A percentile compares a stretch with the other conserved stretches of the same genome.
phyloP scores from a whole-genome alignment of 2,797 vertebrate species.

The Sebastes goodei region DNA sequence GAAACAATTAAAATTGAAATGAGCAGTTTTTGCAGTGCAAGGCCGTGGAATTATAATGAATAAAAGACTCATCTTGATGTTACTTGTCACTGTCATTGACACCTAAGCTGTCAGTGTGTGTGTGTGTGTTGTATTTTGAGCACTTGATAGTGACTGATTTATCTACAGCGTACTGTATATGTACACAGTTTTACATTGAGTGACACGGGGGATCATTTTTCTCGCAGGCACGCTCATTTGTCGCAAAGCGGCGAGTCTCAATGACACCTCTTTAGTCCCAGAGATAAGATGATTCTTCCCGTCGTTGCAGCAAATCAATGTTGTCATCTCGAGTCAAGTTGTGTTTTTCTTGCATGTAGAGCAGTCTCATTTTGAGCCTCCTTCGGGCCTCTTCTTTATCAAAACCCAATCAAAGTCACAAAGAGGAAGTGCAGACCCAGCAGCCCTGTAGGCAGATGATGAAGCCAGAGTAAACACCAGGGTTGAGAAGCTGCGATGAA shows the following conservation, averaged over 20 bases:
- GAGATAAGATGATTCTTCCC: conserved; percentile 27
- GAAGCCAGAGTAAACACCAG: conserved; percentile 39
- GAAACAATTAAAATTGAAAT: not conserved
- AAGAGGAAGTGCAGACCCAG: conserved; percentile 5
- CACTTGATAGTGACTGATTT: not conserved
- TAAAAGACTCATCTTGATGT: not conserved
- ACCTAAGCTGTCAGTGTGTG: not conserved
- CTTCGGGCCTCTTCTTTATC: conserved; percentile 7
- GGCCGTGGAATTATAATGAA: conserved; percentile 1
- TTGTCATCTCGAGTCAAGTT: conserved; percentile 17
- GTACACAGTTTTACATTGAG: not conserved
- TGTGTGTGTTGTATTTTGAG: not conserved
- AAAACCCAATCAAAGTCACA: conserved; percentile 32
- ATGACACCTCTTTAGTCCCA: conserved; percentile 14
- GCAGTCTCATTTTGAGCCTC: conserved; percentile 9
- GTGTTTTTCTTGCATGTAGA: not conserved
- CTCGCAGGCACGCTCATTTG: conserved; percentile 14
- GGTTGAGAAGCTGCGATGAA: conserved; percentile 33
- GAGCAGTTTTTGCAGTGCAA: not conserved
- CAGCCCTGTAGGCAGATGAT: conserved; percentile 24
- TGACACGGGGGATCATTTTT: conserved; percentile 7
- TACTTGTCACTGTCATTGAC: not conserved
- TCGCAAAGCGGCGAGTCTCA: conserved; percentile 13
- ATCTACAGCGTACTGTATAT: not conserved
- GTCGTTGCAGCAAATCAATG: conserved; percentile 24